Conservation (phyloP, 2,113 vertebrate species). For the Notechis scutatus region DNA sequence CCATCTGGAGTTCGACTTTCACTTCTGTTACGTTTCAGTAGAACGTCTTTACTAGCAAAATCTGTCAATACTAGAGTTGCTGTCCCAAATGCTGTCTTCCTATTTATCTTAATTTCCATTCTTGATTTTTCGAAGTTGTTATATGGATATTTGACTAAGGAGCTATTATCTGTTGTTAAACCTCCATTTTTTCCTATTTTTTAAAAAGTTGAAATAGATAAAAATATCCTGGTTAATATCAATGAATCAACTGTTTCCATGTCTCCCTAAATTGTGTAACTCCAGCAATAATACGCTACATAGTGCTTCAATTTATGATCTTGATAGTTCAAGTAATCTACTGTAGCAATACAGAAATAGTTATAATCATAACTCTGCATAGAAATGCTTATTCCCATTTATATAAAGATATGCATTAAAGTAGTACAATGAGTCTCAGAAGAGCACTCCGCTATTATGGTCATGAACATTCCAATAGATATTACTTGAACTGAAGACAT, state of each 20-base stretch:
- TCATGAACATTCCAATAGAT: not conserved
- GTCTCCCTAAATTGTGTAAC: not conserved
- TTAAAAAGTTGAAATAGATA: slow-evolving; percentile 59
- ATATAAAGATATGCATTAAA: not conserved
- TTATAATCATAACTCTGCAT: not conserved
- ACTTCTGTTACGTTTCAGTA: slow-evolving; percentile 12
- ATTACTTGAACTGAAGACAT: not conserved
- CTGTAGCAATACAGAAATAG: not conserved
- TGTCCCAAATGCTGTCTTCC: slow-evolving; percentile 83
- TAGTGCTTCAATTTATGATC: not conserved
- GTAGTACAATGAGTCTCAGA: not conserved
- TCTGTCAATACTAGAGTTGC: slow-evolving; percentile 85
- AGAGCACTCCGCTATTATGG: not conserved
- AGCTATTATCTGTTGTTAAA: slow-evolving; percentile 50
- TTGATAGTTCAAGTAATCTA: not conserved
- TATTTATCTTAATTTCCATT: slow-evolving; percentile 85
- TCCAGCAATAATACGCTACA: not conserved
- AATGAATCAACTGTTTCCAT: not conserved
- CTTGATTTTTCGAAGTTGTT: slow-evolving; percentile 79
- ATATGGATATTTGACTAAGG: slow-evolving; percentile 84
- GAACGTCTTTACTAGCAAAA: slow-evolving; percentile 64
- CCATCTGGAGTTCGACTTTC: not conserved
- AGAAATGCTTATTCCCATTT: not conserved
- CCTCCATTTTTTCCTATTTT: slow-evolving; percentile 51
- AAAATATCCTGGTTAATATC: slow-evolving; percentile 24